Evolutionary conservation across 1,140 invertebrate species (phyloP).

Genomic region (Sinella curviseta): DNA sequence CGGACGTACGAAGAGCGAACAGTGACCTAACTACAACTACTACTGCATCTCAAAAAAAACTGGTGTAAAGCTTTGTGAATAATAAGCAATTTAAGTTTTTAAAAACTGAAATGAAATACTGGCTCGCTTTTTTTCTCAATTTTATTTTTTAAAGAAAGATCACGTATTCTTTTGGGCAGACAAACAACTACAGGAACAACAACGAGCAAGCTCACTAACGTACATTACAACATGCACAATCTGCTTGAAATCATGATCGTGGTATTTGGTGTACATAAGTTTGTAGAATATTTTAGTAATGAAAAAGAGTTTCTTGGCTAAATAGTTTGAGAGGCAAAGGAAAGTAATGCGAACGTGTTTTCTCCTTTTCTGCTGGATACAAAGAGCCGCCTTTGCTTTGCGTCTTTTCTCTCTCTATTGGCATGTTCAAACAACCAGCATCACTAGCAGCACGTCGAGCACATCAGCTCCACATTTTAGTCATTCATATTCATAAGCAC

Average conservation of each 20-base stretch:
- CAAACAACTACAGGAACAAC: no score
- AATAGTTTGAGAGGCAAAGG: neutral
- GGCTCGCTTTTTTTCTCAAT: neutral
- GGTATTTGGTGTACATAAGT: no score
- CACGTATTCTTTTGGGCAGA: neutral
- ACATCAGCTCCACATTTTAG: neutral
- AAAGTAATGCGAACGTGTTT: neutral
- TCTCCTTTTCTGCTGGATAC: neutral
- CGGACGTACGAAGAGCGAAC: neutral
- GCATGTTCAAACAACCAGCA: neutral
- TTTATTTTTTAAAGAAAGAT: constrained; percentile 7
- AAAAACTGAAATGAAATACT: constrained; percentile 15
- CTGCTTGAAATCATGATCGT: no score
- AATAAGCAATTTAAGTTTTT: neutral
- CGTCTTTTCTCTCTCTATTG: neutral
- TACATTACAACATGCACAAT: neutral
- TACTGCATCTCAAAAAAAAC: neutral
- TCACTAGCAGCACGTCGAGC: neutral
- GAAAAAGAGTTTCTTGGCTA: neutral
- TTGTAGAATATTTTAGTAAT: no score
- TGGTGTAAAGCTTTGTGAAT: neutral
- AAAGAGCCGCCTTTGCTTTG: neutral
- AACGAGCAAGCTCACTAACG: neutral
- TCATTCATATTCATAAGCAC: neutral
- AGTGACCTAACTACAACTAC: neutral